Evolutionary conservation across 1,140 invertebrate species (phyloP).

Genomic region (Sinonovacula constricta): DNA sequence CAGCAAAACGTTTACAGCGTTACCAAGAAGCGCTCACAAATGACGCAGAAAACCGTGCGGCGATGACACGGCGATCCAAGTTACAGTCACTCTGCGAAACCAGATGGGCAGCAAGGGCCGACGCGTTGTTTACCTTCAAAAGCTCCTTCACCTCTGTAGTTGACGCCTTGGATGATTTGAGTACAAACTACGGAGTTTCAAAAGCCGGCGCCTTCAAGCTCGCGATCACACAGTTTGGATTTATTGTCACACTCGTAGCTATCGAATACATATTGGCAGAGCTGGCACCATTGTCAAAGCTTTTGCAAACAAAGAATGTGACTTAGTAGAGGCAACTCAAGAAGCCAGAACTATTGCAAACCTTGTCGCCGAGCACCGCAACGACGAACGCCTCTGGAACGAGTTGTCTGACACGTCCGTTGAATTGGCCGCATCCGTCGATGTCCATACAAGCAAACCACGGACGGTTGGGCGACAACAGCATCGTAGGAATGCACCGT

Average conservation of each 20-base stretch:
- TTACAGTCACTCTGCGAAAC: too few relatives aligned
- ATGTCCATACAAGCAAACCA: conserved; percentile 36
- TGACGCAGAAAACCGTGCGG: too few relatives aligned
- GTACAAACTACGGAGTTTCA: too few relatives aligned
- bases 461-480: conserved; percentile 33
- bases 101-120: too few relatives aligned
- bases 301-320: conserved; percentile 25
- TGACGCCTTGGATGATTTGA: too few relatives aligned
- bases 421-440: conserved; percentile 21
- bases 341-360: conserved; percentile 29
- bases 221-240: conserved; percentile 21
- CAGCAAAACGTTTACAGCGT: too few relatives aligned
- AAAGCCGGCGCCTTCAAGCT: conserved; percentile 21
- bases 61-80: too few relatives aligned
- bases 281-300: conserved; percentile 18
- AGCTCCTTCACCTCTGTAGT: too few relatives aligned
- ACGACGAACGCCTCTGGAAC: conserved; percentile 24
- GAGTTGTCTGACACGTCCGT: conserved; percentile 16
- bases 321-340: conserved; percentile 32
- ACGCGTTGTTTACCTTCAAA: too few relatives aligned
- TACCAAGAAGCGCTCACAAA: too few relatives aligned
- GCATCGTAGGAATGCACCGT: conserved; percentile 33
- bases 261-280: not conserved
- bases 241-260: conserved; percentile 24
- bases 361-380: conserved; percentile 23